Base-by-base conservation (phyloP, 2,888 invertebrate species). In the Plagodis dolabraria region DNA sequence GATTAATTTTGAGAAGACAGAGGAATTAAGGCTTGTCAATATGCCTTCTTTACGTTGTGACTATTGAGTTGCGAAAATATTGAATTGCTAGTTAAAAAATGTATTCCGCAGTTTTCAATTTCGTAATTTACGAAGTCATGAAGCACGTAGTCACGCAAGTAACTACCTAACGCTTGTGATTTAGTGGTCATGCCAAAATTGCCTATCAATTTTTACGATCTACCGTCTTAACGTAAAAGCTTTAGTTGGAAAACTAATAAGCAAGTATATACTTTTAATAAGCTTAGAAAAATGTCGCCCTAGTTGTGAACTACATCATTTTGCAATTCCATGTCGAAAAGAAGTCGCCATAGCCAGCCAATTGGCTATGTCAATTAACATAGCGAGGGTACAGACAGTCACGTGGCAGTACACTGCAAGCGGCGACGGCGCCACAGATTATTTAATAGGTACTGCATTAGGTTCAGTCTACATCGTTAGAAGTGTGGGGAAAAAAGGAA, bases 321-420 rank as follows among this genome's bases (percentile, higher is more conserved):
- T 52, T 48, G 44, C 38, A 47, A 60, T 60, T 55, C 52, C 51
- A 38, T 33, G 10, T 55, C 22, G n/a, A 58, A 62, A 64, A 66
- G 49, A 53, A 61, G 56, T 57, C 60, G 38, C 38, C 38, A 38
- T 9, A 12, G 6, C 42, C 47, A 54, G 53, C 44, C 52, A 54
- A 61, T 64, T 57, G 61, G 47, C 50, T 54, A 40, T 62, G 47
- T 57, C 59, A 60, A 67, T 63, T 67, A 67, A 59, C 60, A 67
- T 67, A 63, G 57, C 63, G 35, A 50, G 50, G 47, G 47, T 40
- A 54, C 46, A 48, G 53, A 48, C 42, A 6, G 64, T 64, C 58
- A 64, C 67, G 60, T 64, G 53, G 50, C 43, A 6, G 22, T 11
- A 33, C 38, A 22, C 22, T 22, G 22, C 22, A 49, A 54, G 9